Evolutionary conservation across 2,113 vertebrate species (phyloP).

Genomic region (Nansenia antarctica): DNA sequence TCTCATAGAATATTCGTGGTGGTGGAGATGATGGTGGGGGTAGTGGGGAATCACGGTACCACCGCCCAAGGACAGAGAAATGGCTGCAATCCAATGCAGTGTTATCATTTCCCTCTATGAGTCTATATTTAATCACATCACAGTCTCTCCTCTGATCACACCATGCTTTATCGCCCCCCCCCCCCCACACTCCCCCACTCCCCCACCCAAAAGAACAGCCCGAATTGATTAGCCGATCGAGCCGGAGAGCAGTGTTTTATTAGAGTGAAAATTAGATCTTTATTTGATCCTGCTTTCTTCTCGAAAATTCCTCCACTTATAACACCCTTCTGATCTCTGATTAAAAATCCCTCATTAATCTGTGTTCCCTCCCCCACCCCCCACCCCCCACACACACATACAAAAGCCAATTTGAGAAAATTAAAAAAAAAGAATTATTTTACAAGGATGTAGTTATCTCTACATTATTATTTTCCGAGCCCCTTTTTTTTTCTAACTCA

Average conservation of each 20-base stretch:
- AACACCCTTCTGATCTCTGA: slow-evolving; percentile 62
- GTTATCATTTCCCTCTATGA: background rate
- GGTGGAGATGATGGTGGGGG: no score
- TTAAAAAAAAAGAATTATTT: slow-evolving; percentile 66
- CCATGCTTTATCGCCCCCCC: slow-evolving; percentile 7
- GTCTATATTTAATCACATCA: slow-evolving; percentile 17
- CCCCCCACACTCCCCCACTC: slow-evolving; percentile 14
- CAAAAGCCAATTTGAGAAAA: slow-evolving; percentile 67
- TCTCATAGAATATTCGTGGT: no score
- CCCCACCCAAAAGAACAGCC: no score
- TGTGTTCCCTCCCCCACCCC: background rate
- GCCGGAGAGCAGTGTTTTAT: slow-evolving; percentile 47
- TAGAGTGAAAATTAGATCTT: slow-evolving; percentile 50
- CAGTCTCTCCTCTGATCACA: background rate
- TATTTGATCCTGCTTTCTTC: slow-evolving; percentile 58
- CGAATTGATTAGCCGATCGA: slow-evolving; percentile 39
- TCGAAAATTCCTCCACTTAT: slow-evolving; percentile 52
- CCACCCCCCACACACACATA: background rate
- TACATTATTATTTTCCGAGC: slow-evolving; percentile 19
- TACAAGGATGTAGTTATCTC: slow-evolving; percentile 63
- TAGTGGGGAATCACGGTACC: no score
- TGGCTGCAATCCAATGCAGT: no score
- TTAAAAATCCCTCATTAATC: slow-evolving; percentile 51
- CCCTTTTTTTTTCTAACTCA: slow-evolving; percentile 69
- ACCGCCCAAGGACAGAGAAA: no score